Evolutionary conservation across 2,113 vertebrate species (phyloP), one percentile per base, ranked within the genome.

Genomic region (Okapia johnstoni): DNA sequence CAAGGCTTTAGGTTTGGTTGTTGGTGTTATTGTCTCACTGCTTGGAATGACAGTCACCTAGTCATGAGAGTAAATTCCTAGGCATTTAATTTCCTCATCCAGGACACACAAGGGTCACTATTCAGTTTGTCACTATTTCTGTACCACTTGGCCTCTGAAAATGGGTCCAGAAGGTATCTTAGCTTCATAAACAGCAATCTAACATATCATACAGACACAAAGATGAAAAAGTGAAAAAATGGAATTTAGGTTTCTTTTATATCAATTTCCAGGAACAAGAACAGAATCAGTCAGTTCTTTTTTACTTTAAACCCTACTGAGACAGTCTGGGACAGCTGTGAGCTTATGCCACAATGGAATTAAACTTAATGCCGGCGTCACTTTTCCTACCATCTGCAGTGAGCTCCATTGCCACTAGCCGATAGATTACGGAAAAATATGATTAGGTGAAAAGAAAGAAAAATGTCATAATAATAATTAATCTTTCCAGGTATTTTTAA

Each of bases 141-240:
- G 61, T 58, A 86, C 11, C n/a, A 43, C 48, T 58, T 50, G 60
- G 23, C 43, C 58, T 85, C 80, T 91, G 26, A 94, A 58, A 73
- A 28, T 9, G 23, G 85, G 50, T 21, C 70, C 23, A 52, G 28
- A 94, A 57, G 15, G 60, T 28, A 33, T 21, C 23, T 73, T 48
- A 94, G 89, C 58, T 70, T 93, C 70, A 36, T 87, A 85, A 70
- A 88, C 13, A 92, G 11, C 48, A 93, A n/a, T 15, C 6, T 40
- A 85, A 79, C 26, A 63, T 21, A 25, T 85, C 43, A 36, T 16
- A 63, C 3, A 90, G 58, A 70, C 48, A 92, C 25, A 93, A 77
- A 89, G 57, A 73, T 1, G 57, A 93, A 87, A 89, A 83, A 61
- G 58, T 50, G 23, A 46, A 84, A 58, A 95, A 83, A 52, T 4